phyloP scores from a whole-genome alignment of 2,113 vertebrate genomes.

The Passer domesticus region DNA sequence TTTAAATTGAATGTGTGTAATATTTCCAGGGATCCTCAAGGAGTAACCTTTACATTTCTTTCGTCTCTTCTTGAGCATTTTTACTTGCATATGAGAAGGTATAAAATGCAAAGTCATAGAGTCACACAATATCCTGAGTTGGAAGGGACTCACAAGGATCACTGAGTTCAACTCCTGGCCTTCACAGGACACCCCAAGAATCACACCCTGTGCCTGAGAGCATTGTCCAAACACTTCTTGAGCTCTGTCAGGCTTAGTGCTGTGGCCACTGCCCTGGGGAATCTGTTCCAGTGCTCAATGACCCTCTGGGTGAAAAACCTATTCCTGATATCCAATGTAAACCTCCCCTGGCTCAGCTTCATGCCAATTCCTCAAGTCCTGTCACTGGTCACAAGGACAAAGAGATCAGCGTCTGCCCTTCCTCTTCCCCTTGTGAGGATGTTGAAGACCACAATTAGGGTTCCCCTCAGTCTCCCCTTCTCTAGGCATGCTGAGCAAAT shows the following conservation, averaged over 20 bases:
- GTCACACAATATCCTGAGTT: background rate
- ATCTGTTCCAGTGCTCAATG: background rate
- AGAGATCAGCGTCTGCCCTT: background rate
- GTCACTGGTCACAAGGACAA: background rate
- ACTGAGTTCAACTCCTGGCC: background rate
- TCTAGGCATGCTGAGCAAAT: background rate
- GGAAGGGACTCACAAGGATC: background rate
- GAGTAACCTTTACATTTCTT: background rate
- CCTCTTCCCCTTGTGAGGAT: background rate
- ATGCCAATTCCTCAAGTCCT: background rate
- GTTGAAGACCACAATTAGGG: background rate
- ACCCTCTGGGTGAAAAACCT: background rate
- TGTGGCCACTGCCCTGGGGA: background rate
- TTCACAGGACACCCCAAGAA: background rate
- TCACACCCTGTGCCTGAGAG: background rate
- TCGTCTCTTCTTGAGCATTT: background rate
- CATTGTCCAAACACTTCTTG: background rate
- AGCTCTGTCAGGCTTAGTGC: background rate
- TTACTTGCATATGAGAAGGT: background rate
- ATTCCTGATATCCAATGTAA: background rate
- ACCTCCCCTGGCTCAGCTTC: background rate
- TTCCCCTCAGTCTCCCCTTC: background rate
- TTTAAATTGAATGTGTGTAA: background rate
- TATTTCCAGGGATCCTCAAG: background rate
- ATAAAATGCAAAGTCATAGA: background rate